phyloP scores from a whole-genome alignment of 2,888 invertebrate species.

The Pomacea canaliculata region DNA sequence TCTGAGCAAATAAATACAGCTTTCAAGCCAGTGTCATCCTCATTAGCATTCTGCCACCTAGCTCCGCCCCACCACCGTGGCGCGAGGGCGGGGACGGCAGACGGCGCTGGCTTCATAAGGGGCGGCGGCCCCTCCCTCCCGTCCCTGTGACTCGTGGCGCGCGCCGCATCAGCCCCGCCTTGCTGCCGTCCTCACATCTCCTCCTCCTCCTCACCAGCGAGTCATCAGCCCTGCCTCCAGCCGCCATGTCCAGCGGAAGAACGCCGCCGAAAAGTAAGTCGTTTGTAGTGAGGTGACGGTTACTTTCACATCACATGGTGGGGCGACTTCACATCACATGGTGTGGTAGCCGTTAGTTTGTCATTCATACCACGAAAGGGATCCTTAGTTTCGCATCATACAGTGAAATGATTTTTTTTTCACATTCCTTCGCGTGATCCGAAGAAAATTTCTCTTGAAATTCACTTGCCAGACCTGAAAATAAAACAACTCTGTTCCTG shows the following conservation, averaged over 20 bases:
- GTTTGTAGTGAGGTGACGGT: not conserved
- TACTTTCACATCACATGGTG: no score
- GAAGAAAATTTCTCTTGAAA: no score
- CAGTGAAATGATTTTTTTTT: no score
- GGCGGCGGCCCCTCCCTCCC: constrained; percentile 4
- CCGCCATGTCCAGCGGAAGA: constrained; percentile 10
- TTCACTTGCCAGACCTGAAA: no score
- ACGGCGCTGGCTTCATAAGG: not conserved
- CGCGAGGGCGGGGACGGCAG: not conserved
- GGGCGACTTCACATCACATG: no score
- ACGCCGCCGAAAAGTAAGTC: constrained; percentile 12
- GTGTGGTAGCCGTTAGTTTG: no score
- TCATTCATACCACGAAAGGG: no score
- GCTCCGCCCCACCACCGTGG: not conserved
- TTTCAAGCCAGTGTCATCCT: constrained; percentile 7
- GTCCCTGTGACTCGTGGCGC: not conserved
- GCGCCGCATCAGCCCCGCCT: constrained; percentile 5
- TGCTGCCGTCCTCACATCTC: not conserved
- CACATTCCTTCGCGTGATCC: no score
- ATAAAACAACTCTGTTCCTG: no score
- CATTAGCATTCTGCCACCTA: constrained; percentile 1
- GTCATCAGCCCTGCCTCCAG: not conserved
- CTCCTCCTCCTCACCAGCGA: not conserved
- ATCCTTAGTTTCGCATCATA: no score
- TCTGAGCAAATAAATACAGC: constrained; percentile 16